These are phyloP conservation scores for Melieria crassipennis DNA, from an alignment of 2,888 invertebrate species.

Conservation along the genomic window DNA sequence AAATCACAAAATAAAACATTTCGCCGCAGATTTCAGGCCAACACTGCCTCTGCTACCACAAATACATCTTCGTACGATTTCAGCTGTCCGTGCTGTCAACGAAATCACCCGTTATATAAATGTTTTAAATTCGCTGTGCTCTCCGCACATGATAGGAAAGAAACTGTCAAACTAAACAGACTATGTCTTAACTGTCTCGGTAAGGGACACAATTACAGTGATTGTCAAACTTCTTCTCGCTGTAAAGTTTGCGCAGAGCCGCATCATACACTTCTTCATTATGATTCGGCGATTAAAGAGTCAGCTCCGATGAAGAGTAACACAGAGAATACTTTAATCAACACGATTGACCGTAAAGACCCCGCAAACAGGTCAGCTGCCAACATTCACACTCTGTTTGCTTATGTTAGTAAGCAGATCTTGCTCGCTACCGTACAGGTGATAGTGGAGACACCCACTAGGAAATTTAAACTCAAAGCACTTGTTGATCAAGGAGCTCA, in stretches of 20 bases:
- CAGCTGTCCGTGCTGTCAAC: constrained; percentile 22
- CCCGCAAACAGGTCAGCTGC: neutral
- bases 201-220: constrained; percentile 10
- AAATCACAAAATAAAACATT: neutral
- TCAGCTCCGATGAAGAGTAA: neutral
- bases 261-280: constrained; percentile 15
- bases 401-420: neutral
- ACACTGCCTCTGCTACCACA: neutral
- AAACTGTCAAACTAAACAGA: constrained; percentile 6
- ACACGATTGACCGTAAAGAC: neutral
- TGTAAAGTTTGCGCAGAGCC: constrained; percentile 17
- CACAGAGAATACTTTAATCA: neutral
- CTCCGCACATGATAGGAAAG: constrained; percentile 13
- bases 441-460: constrained; percentile 10
- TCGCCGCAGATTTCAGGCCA: neutral
- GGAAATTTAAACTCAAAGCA: constrained; percentile 23
- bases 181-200: constrained; percentile 12
- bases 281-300: neutral
- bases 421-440: constrained; percentile 21
- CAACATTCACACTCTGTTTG: constrained; percentile 9
- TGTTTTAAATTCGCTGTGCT: constrained; percentile 24
- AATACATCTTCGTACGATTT: neutral
- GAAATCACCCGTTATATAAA: constrained; percentile 23
- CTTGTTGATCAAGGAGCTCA: constrained; percentile 33
- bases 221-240: constrained; percentile 7